These are phyloP conservation scores for Mellivora capensis DNA, from an alignment of 2,113 vertebrate species.

Conservation along the genomic window DNA sequence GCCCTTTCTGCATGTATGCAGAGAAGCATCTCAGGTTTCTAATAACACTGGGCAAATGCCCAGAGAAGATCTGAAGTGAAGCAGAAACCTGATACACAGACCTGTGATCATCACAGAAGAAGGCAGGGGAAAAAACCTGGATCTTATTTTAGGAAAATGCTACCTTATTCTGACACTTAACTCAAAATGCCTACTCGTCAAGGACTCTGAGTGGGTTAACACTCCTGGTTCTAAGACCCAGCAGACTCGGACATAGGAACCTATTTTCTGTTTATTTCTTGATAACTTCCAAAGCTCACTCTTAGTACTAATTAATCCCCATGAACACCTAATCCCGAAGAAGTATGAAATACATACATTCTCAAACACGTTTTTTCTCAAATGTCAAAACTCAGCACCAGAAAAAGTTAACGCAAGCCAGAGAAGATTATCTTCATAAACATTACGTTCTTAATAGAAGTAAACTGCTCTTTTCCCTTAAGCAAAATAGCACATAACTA, in stretches of 20 bases:
- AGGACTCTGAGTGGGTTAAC: not conserved
- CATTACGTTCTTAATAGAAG: conserved; percentile 40
- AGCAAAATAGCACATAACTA: conserved; percentile 58
- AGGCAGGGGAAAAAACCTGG: conserved; percentile 20
- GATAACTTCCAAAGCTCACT: conserved; percentile 26
- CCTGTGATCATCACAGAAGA: conserved; percentile 21
- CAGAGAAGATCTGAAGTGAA: conserved; percentile 52
- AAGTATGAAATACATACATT: conserved; percentile 37
- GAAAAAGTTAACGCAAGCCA: conserved; percentile 55
- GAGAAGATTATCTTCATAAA: conserved; percentile 56
- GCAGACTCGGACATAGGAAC: not conserved
- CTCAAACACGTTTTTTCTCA: not conserved
- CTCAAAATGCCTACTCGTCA: not conserved
- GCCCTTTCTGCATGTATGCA: conserved; percentile 8
- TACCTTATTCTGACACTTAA: conserved; percentile 45
- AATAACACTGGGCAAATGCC: conserved; percentile 61
- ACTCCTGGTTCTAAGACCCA: not conserved
- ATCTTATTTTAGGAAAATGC: conserved; percentile 39
- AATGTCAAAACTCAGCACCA: conserved; percentile 38
- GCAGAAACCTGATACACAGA: conserved; percentile 50
- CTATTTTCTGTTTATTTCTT: conserved; percentile 29
- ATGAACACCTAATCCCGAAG: conserved; percentile 28
- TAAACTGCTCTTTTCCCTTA: conserved; percentile 54
- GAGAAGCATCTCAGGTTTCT: conserved; percentile 59
- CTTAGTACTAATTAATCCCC: not conserved